phyloP scores from a whole-genome alignment of 2,888 invertebrate species.

The Nezara viridula region DNA sequence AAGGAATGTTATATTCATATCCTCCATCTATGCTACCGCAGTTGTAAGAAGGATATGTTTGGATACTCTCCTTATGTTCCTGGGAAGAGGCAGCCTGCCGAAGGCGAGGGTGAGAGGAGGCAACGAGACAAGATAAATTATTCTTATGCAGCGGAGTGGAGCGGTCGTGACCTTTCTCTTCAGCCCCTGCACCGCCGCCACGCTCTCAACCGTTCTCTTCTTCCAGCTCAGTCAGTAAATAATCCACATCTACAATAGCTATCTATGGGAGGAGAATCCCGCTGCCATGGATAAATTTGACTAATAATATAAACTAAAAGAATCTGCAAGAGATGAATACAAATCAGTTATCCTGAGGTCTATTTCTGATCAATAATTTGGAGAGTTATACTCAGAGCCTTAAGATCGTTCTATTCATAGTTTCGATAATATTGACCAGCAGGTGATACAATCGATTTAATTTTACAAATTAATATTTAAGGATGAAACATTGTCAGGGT shows the following conservation, averaged over 20 bases:
- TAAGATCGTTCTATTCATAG: no score
- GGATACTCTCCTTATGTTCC: neutral
- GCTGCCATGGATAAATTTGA: neutral
- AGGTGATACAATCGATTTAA: no score
- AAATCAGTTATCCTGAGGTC: no score
- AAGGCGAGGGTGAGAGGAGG: neutral
- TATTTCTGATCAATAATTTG: no score
- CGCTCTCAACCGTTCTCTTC: neutral
- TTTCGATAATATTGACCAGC: no score
- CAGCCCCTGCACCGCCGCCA: neutral
- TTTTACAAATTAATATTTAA: no score
- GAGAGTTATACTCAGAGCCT: no score
- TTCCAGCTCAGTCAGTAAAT: neutral
- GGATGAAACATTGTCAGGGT: no score
- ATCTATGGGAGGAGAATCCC: neutral
- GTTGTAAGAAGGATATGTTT: neutral
- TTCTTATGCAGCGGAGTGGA: constrained; percentile 14
- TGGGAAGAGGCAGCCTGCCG: neutral
- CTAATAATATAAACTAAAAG: no score
- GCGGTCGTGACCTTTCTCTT: constrained; percentile 14
- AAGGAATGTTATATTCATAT: no score
- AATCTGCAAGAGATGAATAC: no score
- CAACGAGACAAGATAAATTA: constrained; percentile 1
- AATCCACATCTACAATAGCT: neutral
- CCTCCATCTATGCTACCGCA: neutral